These are phyloP conservation scores for Timandra comae DNA, from an alignment of 2,888 invertebrate species.

Conservation along the genomic window DNA sequence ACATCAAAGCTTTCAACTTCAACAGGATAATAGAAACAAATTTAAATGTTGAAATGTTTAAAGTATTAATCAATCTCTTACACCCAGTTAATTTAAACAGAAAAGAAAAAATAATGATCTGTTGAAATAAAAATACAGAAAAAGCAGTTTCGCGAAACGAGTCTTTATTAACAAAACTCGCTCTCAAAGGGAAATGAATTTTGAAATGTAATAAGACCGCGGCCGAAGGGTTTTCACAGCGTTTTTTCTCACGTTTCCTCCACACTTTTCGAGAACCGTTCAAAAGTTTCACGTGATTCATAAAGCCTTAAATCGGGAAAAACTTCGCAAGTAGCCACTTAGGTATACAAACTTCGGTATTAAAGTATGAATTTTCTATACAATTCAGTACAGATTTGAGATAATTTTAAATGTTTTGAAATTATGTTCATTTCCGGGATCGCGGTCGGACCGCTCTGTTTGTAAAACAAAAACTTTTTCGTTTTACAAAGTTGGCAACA, in stretches of 20 bases:
- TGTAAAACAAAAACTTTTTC: no score
- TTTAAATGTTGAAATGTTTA: no score
- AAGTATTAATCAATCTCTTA: no score
- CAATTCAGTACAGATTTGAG: no score
- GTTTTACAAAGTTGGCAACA: no score
- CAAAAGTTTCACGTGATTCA: slow-evolving; percentile 23
- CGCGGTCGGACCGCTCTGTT: no score
- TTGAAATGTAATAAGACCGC: slow-evolving; percentile 12
- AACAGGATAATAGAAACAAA: no score
- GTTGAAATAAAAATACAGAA: slow-evolving; percentile 9
- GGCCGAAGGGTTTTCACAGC: slow-evolving; percentile 7
- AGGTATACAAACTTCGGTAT: slow-evolving; percentile 12
- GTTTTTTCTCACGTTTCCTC: slow-evolving; percentile 14
- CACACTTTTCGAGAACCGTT: slow-evolving; percentile 15
- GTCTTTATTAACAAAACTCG: slow-evolving; percentile 6
- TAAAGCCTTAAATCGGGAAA: slow-evolving; percentile 11
- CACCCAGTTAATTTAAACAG: slow-evolving; percentile 3
- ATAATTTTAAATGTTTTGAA: no score
- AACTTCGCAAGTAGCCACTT: slow-evolving; percentile 18
- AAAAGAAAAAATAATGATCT: slow-evolving; percentile 6
- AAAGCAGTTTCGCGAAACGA: slow-evolving; percentile 9
- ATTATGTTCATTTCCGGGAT: no score
- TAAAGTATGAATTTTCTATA: not conserved
- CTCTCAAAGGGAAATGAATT: slow-evolving; percentile 16
- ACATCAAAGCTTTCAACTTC: no score